Base-by-base conservation (phyloP, 2,113 vertebrate species). In the Chionis minor region DNA sequence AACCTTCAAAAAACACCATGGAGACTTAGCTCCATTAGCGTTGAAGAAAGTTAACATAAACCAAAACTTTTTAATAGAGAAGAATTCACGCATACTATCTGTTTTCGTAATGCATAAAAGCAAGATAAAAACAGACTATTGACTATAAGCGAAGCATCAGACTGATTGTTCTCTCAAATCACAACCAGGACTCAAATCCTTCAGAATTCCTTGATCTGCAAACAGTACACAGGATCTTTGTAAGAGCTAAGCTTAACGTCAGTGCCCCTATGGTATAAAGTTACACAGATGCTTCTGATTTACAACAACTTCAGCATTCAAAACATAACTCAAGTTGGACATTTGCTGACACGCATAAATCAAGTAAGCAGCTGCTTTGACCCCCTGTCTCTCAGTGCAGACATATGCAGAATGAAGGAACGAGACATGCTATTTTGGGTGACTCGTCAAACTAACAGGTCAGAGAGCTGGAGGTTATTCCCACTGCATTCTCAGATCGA, bases 301-400 rank as follows among this genome's bases (percentile, higher is more conserved):
- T 71, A 44, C 79, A 86, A 55, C 47, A 83, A 49, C 69, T 94
- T 83, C 66, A 90, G 72, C 67, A 93, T 91, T 92, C 55, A 95
- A 92, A 94, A 40, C 59, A 15, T 81, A 66, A 62, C 62, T 90
- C 3, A 0, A 69, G 42, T 4, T n/a, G 54, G 58, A 55, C 81
- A 86, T 63, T 88, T 90, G 94, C 82, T 96, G 90, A 86, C 80
- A 72, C 0, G 4, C 59, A 35, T 86, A 92, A 66, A 86, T 88
- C 67, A 95, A 86, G 61, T 23, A 88, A 88, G 90, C 94, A 97
- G 96, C 94, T 97, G 96, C 92, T 94, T 65, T 90, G 62, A 86
- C 51, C 66, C 59, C 44, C 38, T 12, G 3, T 66, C 71, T 65
- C 82, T 73, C 85, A 70, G 85, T 38, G 65, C 23, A 82, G 35